Conservation (phyloP, 2,797 vertebrate genomes). For the Otolemur crassicaudatus region DNA sequence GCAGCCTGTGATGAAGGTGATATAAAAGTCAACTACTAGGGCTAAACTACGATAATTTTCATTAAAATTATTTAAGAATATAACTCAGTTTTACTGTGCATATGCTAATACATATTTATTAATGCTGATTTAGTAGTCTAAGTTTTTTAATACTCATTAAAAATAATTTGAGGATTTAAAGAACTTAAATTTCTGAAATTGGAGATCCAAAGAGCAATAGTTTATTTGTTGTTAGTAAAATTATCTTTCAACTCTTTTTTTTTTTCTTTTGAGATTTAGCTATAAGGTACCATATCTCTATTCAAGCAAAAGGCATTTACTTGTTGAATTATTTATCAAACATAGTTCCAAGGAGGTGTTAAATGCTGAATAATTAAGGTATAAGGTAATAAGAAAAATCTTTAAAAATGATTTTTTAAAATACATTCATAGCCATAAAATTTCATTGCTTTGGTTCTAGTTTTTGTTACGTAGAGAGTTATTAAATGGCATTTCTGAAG, state of each 20-base stretch:
- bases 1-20: constrained; percentile 93
- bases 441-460: background rate
- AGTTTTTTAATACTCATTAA: background rate
- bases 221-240: constrained; percentile 16
- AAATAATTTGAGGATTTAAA: constrained; percentile 31
- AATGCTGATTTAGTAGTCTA: background rate
- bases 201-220: background rate
- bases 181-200: background rate
- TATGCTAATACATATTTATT: background rate
- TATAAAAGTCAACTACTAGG: background rate
- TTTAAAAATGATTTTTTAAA: background rate
- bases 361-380: constrained; percentile 29
- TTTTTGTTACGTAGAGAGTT: background rate
- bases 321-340: background rate
- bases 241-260: constrained; percentile 12
- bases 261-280: constrained; percentile 24
- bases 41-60: background rate
- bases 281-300: background rate
- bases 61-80: background rate
- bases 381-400: background rate
- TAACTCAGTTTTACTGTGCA: background rate
- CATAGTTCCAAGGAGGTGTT: background rate
- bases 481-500: background rate
- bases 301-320: background rate
- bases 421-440: background rate